Conservation (phyloP, 2,113 vertebrate genomes). For the Grantiella picta region DNA sequence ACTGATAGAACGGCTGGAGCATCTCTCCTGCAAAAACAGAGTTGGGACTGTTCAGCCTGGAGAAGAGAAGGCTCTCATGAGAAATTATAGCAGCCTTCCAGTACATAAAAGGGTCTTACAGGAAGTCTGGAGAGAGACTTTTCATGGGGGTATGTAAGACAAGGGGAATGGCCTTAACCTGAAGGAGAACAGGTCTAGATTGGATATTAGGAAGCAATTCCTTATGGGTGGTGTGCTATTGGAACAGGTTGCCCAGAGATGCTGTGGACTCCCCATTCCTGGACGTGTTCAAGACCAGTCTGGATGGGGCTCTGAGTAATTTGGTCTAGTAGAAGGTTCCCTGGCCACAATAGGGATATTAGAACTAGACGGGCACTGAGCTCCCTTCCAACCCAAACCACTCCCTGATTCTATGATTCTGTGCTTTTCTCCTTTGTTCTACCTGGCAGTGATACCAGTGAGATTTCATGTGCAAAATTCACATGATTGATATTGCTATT, state of each 20-base stretch:
- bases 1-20: neutral
- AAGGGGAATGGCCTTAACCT: neutral
- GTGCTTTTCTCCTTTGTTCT: neutral
- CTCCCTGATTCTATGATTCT: neutral
- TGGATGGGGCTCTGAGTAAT: neutral
- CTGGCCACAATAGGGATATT: fast-evolving
- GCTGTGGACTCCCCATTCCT: neutral
- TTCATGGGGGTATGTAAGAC: neutral
- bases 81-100: neutral
- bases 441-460: neutral
- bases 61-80: neutral
- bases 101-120: neutral
- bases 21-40: neutral
- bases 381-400: neutral
- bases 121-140: neutral
- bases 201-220: neutral
- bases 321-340: neutral
- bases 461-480: neutral
- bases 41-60: neutral
- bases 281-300: neutral
- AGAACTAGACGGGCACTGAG: neutral
- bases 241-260: neutral
- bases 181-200: neutral
- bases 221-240: neutral
- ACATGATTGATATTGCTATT: neutral